A percentile compares a stretch with the other conserved stretches of the same genome.
Evolutionary conservation across 2,888 invertebrate species (phyloP).

Genomic region (Penaeus monodon): DNA sequence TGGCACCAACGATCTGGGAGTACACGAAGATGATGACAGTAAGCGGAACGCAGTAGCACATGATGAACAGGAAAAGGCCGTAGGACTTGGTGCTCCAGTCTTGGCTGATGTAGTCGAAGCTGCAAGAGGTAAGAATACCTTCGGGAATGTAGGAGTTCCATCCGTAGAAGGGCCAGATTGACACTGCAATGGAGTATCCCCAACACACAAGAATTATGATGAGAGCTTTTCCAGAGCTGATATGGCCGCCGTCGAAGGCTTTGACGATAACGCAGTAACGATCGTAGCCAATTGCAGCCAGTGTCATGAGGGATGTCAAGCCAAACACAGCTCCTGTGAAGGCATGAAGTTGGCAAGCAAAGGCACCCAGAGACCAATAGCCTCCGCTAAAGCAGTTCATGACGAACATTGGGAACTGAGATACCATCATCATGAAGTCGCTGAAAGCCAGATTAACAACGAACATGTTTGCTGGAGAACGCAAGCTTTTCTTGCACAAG

Average conservation of each 20-base stretch:
- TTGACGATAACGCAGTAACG: slow-evolving; percentile 71
- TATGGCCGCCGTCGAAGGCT: slow-evolving; percentile 69
- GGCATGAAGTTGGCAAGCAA: slow-evolving; percentile 70
- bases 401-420: slow-evolving; percentile 86
- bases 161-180: slow-evolving; percentile 70
- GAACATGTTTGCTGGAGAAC: slow-evolving; percentile 84
- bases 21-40: slow-evolving; percentile 76
- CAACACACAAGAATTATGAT: slow-evolving; percentile 69
- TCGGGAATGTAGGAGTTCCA: slow-evolving; percentile 70
- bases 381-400: slow-evolving; percentile 73
- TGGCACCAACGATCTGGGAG: slow-evolving; percentile 79
- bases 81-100: slow-evolving; percentile 74
- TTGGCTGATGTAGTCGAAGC: slow-evolving; percentile 73
- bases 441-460: slow-evolving; percentile 93
- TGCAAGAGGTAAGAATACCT: slow-evolving; percentile 71
- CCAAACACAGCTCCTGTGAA: slow-evolving; percentile 70
- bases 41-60: slow-evolving; percentile 73
- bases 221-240: slow-evolving; percentile 68
- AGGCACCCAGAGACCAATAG: slow-evolving; percentile 68
- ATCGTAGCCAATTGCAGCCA: slow-evolving; percentile 70
- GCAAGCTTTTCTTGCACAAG: slow-evolving; percentile 64
- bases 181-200: slow-evolving; percentile 69
- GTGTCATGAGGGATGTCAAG: slow-evolving; percentile 70
- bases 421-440: slow-evolving; percentile 89
- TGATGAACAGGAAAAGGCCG: slow-evolving; percentile 74